Conservation (phyloP, 2,113 vertebrate species). For the Channa argus region DNA sequence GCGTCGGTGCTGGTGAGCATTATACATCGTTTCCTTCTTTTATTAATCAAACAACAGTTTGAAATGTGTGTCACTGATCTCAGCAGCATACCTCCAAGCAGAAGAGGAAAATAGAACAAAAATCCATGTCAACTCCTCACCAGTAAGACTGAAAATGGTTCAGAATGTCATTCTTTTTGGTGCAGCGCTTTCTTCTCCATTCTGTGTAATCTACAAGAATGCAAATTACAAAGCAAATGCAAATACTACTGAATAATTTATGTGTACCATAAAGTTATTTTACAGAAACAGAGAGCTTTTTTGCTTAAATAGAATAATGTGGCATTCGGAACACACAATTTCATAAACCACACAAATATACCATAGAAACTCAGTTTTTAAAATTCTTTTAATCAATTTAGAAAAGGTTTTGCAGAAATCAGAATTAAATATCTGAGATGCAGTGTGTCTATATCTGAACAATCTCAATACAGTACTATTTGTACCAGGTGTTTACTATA, state of each 20-base stretch:
- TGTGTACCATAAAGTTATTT: slow-evolving; percentile 66
- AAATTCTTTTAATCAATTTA: slow-evolving; percentile 40
- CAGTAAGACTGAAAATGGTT: slow-evolving; percentile 69
- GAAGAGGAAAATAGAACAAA: slow-evolving; percentile 72
- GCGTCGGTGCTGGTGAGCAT: slow-evolving; percentile 69
- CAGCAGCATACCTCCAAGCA: slow-evolving; percentile 77
- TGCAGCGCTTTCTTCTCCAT: slow-evolving; percentile 69
- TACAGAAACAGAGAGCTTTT: slow-evolving; percentile 56
- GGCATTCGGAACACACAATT: slow-evolving; percentile 54
- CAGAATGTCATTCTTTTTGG: slow-evolving; percentile 78
- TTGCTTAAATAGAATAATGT: slow-evolving; percentile 69
- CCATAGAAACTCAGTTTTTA: slow-evolving; percentile 23
- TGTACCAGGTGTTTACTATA: neutral
- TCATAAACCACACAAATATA: slow-evolving; percentile 47
- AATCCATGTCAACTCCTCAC: slow-evolving; percentile 71
- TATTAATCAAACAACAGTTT: slow-evolving; percentile 84
- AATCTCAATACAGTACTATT: neutral
- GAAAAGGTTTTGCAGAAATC: slow-evolving; percentile 42
- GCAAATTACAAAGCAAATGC: slow-evolving; percentile 81
- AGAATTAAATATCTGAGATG: slow-evolving; percentile 16
- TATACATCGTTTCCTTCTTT: slow-evolving; percentile 80
- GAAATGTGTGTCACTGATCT: slow-evolving; percentile 80
- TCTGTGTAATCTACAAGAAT: slow-evolving; percentile 78
- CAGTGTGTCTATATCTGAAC: slow-evolving; percentile 9
- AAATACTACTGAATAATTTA: slow-evolving; percentile 82